Conservation (phyloP, 1,140 invertebrate genomes). For the Sitodiplosis mosellana region DNA sequence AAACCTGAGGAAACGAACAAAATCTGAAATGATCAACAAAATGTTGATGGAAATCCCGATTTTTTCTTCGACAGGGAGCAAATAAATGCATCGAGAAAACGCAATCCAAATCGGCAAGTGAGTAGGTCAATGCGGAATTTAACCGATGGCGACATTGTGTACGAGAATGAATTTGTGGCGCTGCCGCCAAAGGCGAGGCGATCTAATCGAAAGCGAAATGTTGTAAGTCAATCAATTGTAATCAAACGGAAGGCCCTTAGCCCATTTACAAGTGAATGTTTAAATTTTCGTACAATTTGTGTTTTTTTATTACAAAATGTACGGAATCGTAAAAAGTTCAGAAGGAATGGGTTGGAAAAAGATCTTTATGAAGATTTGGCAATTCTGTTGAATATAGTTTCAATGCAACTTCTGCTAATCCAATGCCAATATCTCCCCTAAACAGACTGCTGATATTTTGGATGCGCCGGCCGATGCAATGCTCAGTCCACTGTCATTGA, state of each 20-base stretch:
- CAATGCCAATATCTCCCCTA: too few relatives aligned
- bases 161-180: not conserved
- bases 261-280: too few relatives aligned
- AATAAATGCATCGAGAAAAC: not conserved
- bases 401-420: not conserved
- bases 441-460: not conserved
- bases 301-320: too few relatives aligned
- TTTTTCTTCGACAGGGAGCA: not conserved
- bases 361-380: too few relatives aligned
- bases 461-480: not conserved
- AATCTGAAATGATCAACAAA: not conserved
- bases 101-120: not conserved
- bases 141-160: not conserved
- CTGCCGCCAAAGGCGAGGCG: not conserved
- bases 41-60: not conserved
- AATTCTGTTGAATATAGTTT: not conserved
- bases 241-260: too few relatives aligned
- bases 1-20: not conserved
- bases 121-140: not conserved
- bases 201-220: not conserved
- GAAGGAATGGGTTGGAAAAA: too few relatives aligned
- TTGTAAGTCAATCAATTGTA: too few relatives aligned
- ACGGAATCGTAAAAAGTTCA: too few relatives aligned
- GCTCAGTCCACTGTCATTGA: not conserved
- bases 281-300: too few relatives aligned